Evolutionary conservation across 2,888 invertebrate species (phyloP).

Genomic region (Venustoraphidia nigricollis): DNA sequence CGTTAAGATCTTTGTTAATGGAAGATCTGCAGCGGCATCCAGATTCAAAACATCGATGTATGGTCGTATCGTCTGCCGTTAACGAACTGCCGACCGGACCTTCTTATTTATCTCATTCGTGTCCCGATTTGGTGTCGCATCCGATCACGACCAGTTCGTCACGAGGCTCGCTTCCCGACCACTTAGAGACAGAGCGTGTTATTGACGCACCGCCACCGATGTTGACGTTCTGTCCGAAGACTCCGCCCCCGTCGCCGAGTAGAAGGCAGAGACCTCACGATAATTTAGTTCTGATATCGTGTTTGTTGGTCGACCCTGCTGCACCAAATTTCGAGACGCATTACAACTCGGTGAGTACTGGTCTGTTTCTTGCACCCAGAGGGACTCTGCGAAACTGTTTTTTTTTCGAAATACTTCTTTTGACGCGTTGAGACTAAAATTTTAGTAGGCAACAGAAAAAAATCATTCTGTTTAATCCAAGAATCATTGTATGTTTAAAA

Average conservation of each 20-base stretch:
- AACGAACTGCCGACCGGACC: conserved; percentile 24
- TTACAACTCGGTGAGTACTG: conserved; percentile 36
- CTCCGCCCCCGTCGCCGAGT: conserved; percentile 50
- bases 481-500: too few relatives aligned
- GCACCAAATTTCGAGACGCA: conserved; percentile 47
- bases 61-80: conserved; percentile 59
- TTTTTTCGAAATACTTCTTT: too few relatives aligned
- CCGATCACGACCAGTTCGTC: conserved; percentile 16
- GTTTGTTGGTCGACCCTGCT: conserved; percentile 46
- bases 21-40: conserved; percentile 72
- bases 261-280: conserved; percentile 32
- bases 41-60: conserved; percentile 65
- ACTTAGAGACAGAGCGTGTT: conserved; percentile 35
- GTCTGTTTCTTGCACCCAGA: neutral
- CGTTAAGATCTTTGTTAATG: conserved; percentile 74
- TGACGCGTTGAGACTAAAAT: too few relatives aligned
- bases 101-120: conserved; percentile 59
- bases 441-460: too few relatives aligned
- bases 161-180: conserved; percentile 41
- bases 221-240: conserved; percentile 20
- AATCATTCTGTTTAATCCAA: neutral
- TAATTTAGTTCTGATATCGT: conserved; percentile 59
- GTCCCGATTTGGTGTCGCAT: conserved; percentile 49
- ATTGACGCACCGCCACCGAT: conserved; percentile 21
- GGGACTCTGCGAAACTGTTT: too few relatives aligned